phyloP scores from a whole-genome alignment of 2,797 vertebrate species.

The Trachops cirrhosus region DNA sequence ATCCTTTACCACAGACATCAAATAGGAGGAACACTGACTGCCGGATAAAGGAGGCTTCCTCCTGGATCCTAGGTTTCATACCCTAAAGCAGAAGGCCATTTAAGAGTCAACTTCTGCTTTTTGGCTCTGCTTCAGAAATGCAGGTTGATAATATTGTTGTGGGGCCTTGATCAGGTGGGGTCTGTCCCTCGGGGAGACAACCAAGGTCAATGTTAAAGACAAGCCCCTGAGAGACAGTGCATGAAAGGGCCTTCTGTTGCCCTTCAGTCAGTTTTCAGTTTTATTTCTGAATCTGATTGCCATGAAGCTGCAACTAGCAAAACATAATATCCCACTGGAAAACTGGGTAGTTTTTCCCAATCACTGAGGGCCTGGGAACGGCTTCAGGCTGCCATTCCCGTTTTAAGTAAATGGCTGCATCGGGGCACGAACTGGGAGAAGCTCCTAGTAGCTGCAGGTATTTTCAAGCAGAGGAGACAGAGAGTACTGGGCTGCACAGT shows the following conservation, averaged over 20 bases:
- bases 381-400: neutral
- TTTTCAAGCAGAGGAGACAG: neutral
- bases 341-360: neutral
- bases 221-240: neutral
- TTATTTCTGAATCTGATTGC: neutral
- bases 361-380: neutral
- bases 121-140: neutral
- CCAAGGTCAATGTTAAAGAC: neutral
- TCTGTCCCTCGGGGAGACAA: neutral
- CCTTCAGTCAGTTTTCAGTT: neutral
- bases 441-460: neutral
- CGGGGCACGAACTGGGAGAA: neutral
- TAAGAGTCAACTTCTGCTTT: neutral
- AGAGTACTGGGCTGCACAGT: neutral
- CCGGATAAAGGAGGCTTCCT: neutral
- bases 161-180: neutral
- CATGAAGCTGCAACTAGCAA: neutral
- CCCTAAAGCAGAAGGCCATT: neutral
- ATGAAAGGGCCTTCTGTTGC: neutral
- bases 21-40: neutral
- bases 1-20: neutral
- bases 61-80: neutral
- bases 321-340: neutral
- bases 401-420: neutral
- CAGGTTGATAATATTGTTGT: neutral